Evolutionary conservation across 2,888 invertebrate genomes (phyloP), one percentile per base, ranked within the genome.

Genomic region (Polymixis lichenea): DNA sequence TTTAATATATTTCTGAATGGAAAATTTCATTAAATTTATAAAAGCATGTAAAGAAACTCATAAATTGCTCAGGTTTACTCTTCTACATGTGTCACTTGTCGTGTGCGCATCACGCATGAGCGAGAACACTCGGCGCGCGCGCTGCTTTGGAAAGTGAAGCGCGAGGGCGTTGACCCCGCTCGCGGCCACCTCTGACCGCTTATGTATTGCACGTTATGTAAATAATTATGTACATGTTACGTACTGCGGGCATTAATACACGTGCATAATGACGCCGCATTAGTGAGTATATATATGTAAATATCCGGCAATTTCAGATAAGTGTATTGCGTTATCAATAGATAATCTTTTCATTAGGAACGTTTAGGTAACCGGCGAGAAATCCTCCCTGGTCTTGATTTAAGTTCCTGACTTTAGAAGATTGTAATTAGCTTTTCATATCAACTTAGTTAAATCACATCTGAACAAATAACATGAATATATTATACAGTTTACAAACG

Each of bases 101-200:
- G 15, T 25, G n/a, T 25, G 17, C 4, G 0, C 43, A 51, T 56
- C 5, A 53, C 58, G 64, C 28, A 58, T 55, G 38, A 11, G 38
- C 67, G 80, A 71, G 55, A 58, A 80, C 60, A 51, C 32, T 38
- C 7, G 22, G 70, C 73, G 83, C 67, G 17, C 46, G 82, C 77
- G 73, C 85, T 25, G 60, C 60, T 85, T 83, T 77, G 77, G 85
- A 83, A 83, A 83, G 83, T 84, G 77, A 81, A 78, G 85, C 53
- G 58, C 43, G 68, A 49, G 78, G 83, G 32, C 49, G 28, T 25
- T 25, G 64, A 72, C 68, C 72, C 60, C 82, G 64, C 73, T n/a
- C 56, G 19, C 71, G 60, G 67, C 72, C 64, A 64, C 82, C 85
- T 81, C 60, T 82, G 82, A 82, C 84, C 77, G 70, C 72, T 61